A percentile compares a stretch with the other conserved stretches of the same genome.
These are phyloP conservation scores for Muscicapa comitata DNA, from an alignment of 2,797 vertebrate species.

Conservation along the genomic window DNA sequence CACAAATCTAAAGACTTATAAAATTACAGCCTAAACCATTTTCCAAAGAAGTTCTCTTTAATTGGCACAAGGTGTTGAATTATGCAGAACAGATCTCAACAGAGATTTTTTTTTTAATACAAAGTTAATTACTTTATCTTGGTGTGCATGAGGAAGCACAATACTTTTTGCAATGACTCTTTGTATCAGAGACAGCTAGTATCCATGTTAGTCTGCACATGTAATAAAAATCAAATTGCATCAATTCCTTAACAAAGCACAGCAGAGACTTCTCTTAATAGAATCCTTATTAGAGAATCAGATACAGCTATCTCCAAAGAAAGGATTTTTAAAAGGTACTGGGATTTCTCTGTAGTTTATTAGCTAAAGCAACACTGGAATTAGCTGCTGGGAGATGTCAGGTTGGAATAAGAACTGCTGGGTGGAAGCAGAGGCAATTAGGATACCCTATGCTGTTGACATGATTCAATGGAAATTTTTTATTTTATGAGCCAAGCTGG, in stretches of 20 bases:
- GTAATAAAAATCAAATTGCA: constrained; percentile 68
- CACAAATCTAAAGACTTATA: not conserved
- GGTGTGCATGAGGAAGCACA: constrained; percentile 39
- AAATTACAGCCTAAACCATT: constrained; percentile 40
- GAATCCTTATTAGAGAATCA: constrained; percentile 58
- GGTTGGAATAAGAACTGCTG: not conserved
- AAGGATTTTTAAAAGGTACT: constrained; percentile 31
- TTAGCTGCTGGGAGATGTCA: constrained; percentile 15
- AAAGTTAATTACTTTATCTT: constrained; percentile 62
- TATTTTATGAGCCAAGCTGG: not conserved
- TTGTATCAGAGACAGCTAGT: constrained; percentile 34
- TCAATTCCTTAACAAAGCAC: constrained; percentile 65
- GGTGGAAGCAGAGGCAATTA: constrained; percentile 8
- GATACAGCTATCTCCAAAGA: constrained; percentile 44
- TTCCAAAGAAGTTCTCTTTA: constrained; percentile 32
- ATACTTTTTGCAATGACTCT: constrained; percentile 20
- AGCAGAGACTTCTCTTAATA: constrained; percentile 44
- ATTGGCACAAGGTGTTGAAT: constrained; percentile 57
- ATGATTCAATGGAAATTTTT: not conserved
- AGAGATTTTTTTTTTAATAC: constrained; percentile 47
- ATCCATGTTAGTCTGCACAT: constrained; percentile 48
- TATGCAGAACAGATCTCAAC: constrained; percentile 50
- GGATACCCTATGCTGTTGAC: not conserved
- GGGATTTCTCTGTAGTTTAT: constrained; percentile 40
- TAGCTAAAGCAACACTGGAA: constrained; percentile 27